Base-by-base conservation (phyloP, 2,113 vertebrate genomes). In the Carassius carassius region DNA sequence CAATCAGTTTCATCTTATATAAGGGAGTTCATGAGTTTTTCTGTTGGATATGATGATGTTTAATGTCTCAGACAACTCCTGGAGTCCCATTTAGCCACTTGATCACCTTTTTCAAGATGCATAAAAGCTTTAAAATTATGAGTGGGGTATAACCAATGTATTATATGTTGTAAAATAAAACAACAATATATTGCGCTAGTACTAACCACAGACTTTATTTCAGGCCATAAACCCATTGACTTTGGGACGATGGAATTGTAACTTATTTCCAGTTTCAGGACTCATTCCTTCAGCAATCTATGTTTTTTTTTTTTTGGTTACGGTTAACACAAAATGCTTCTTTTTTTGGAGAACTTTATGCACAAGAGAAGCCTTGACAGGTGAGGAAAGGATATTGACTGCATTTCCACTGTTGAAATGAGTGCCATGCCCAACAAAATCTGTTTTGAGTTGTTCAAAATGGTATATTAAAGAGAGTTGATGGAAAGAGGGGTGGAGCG, bases 381-480 rank as follows among this genome's bases (percentile, higher is more conserved):
- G n/a, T 47, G 23, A 80, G 35, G 37, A 29, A 65, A 79, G 69
- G 72, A 74, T 23, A 47, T 74, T 74, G 72, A 74, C 77, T 78
- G 41, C 54, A 78, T 67, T 69, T 67, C 77, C 62, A 9, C 17
- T 35, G 5, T 69, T 67, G 37, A 80, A 80, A 62, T 3, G 35
- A 60, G 32, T 14, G 8, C 8, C 16, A 10, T 81, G 69, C 25
- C n/a, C 37, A 73, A 44, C 44, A 74, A 54, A 86, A 84, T 83
- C 76, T 88, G 81, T 84, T 85, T 78, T 81, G 84, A 81, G 63
- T 81, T 69, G 25, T 81, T 17, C 74, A 62, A 70, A 83, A 85
- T 17, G 21, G 69, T 69, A 44, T 78, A 81, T 84, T 78, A 83
- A 75, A 69, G 44, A 23, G 29, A 17, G n/a, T 32, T 62, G 58